Conservation (phyloP, 2,797 vertebrate species). For the Sandelia bainsii region DNA sequence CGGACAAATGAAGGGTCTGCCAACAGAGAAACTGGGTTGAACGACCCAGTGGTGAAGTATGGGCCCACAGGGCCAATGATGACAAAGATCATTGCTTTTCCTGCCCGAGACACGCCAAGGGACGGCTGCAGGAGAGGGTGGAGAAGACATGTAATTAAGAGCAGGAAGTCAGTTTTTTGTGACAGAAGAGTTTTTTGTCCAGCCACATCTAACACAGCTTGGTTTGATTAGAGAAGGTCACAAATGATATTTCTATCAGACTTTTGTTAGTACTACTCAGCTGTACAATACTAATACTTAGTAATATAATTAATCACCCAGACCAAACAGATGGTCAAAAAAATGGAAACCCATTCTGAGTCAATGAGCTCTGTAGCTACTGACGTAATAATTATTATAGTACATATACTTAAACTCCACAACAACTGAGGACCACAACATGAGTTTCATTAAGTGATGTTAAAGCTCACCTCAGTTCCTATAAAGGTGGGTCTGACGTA, state of each 20-base stretch:
- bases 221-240: background rate
- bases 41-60: constrained; percentile 88
- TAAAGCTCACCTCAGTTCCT: constrained; percentile 85
- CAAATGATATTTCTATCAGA: too few species aligned
- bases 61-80: constrained; percentile 90
- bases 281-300: too few species aligned
- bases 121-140: constrained; percentile 81
- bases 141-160: background rate
- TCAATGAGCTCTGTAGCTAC: too few species aligned
- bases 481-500: constrained; percentile 92
- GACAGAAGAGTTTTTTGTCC: background rate
- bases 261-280: too few species aligned
- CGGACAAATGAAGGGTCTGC: constrained; percentile 88
- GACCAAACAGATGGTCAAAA: too few species aligned
- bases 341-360: too few species aligned
- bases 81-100: constrained; percentile 86
- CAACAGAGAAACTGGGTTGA: constrained; percentile 89
- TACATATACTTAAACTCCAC: too few species aligned
- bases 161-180: background rate
- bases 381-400: too few species aligned
- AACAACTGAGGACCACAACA: background rate
- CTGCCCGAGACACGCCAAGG: constrained; percentile 84
- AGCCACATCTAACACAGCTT: background rate
- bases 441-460: fast-evolving
- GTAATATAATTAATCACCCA: too few species aligned